These are phyloP conservation scores for Chironomus tentans DNA, from an alignment of 2,888 invertebrate species.

Conservation along the genomic window DNA sequence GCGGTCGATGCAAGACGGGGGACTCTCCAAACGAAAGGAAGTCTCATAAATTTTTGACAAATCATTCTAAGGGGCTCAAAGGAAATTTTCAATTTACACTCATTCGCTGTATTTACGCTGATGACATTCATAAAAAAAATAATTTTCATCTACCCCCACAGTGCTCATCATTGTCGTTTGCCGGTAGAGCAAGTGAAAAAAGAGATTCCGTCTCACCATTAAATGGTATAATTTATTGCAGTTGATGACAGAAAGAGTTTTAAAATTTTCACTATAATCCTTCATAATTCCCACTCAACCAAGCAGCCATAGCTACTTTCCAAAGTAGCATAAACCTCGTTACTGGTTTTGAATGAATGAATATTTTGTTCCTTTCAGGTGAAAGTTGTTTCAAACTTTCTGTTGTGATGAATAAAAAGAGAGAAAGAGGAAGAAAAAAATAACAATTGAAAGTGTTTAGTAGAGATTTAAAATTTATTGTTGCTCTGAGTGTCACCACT, in stretches of 20 bases:
- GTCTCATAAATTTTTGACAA: no score
- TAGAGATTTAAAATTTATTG: slow-evolving; percentile 21
- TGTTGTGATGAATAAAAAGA: no score
- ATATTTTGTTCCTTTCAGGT: neutral
- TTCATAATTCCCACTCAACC: slow-evolving; percentile 7
- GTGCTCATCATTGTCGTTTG: no score
- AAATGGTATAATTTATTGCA: slow-evolving; percentile 1
- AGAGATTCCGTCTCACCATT: neutral
- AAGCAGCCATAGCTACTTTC: no score
- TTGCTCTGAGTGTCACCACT: neutral
- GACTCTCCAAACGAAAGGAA: no score
- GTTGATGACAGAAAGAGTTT: neutral
- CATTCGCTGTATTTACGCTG: no score
- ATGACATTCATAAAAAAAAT: no score
- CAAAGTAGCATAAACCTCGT: neutral
- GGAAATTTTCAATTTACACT: no score
- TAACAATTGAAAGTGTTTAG: slow-evolving; percentile 8
- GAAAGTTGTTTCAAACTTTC: neutral
- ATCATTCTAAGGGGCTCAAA: no score
- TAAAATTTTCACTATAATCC: slow-evolving; percentile 5
- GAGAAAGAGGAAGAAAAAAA: neutral
- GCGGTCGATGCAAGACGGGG: no score
- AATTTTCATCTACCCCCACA: no score
- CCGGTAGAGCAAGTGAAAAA: neutral
- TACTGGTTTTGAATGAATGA: neutral